Evolutionary conservation across 2,888 invertebrate genomes (phyloP), one percentile per base, ranked within the genome.

Genomic region (Ophonus ardosiacus): DNA sequence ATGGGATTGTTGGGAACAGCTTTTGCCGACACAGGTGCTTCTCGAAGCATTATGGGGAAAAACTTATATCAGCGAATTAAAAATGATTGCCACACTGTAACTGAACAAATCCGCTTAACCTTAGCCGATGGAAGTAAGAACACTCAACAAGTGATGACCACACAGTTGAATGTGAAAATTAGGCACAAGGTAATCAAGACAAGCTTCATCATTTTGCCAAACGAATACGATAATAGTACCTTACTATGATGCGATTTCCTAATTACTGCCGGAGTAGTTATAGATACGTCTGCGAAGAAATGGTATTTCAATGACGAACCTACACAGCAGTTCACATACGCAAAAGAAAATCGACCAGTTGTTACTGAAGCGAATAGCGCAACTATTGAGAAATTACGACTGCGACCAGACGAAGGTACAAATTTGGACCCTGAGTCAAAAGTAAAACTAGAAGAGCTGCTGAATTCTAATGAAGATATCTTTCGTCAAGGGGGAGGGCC

Each of bases 41-140:
- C 68, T 0, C 68, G 68, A 3, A 68, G 68, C 10, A 68, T 68
- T n/a, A 21, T 21, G 2, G 68, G 68, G 0, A 17, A 15, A 2
- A 68, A 68, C 6, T 68, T 68, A 21, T 68, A 68, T 21, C 6
- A 68, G 38, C 68, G 18, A 17, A 68, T 68, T 13, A 68, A 68
- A 68, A 21, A 0, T 6, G 13, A 7, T 2, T 68, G 24, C 18
- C 1, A 8, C 21, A 38, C 24, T 17, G 1, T 5, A 31, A 0
- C 1, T 2, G 68, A 59, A 15, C 13, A 59, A 15, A 59, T 59
- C 1, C 13, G n/a, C 0, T 5, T 59, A 7, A 59, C 59, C 5
- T 59, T 59, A 59, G 59, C 59, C 1, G 59, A 59, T 15, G 59
- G 59, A 1, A 15, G 15, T n/a, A 59, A 1, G 5, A 0, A 13